phyloP scores from a whole-genome alignment of 2,888 invertebrate genomes.

The Eucriotettix oculatus region DNA sequence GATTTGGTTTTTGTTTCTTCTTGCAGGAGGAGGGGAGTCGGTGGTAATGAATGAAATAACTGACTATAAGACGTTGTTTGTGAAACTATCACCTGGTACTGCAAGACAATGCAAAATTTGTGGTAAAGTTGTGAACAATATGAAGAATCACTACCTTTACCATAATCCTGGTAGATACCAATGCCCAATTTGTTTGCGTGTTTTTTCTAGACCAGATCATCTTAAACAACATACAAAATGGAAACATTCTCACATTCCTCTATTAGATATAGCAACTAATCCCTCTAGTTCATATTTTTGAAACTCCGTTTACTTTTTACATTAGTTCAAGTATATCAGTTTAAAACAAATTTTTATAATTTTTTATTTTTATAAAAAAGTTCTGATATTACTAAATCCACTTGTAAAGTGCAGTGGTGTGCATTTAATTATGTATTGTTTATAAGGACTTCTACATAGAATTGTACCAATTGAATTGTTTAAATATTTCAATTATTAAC shows the following conservation, averaged over 20 bases:
- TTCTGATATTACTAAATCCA: too few species aligned
- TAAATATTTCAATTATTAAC: too few species aligned
- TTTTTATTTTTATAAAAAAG: too few species aligned
- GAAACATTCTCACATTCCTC: constrained; percentile 20
- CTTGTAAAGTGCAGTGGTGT: too few species aligned
- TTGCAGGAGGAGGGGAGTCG: constrained; percentile 1
- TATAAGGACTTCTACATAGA: too few species aligned
- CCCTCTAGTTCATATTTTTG: background rate
- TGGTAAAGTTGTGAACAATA: constrained; percentile 23
- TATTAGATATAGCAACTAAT: background rate
- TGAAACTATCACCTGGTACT: constrained; percentile 14
- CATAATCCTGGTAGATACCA: constrained; percentile 22
- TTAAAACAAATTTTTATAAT: too few species aligned
- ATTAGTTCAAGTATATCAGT: too few species aligned
- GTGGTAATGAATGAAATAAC: constrained; percentile 1
- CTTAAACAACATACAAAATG: constrained; percentile 29
- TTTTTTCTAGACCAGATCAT: constrained; percentile 27
- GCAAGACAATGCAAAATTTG: constrained; percentile 21
- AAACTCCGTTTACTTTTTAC: too few species aligned
- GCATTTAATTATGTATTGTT: too few species aligned
- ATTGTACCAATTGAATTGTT: too few species aligned
- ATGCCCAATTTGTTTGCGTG: constrained; percentile 19
- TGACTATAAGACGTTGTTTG: constrained; percentile 9
- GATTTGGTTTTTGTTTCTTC: constrained; percentile 3
- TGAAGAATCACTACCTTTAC: constrained; percentile 22